Conservation (phyloP, 1,140 invertebrate species). For the Danaus plexippus region DNA sequence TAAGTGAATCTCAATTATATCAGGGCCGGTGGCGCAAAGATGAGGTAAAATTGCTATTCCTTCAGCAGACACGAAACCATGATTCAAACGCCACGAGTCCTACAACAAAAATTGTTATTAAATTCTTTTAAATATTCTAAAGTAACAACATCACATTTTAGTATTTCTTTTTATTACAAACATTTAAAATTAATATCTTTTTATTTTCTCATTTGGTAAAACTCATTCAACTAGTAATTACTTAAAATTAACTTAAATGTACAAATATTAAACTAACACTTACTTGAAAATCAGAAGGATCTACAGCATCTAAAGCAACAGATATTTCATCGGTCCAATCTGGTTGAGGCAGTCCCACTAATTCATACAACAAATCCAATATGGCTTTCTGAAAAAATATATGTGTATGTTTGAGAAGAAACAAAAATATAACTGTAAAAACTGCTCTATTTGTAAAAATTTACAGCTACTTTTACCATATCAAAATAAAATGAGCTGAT, state of each 20-base stretch:
- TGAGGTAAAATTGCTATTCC: conserved; percentile 87
- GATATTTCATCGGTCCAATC: conserved; percentile 93
- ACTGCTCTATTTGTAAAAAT: too few relatives aligned
- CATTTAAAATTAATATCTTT: too few relatives aligned
- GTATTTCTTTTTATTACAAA: background rate
- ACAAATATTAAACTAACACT: conserved; percentile 7
- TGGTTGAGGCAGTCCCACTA: conserved; percentile 87
- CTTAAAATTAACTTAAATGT: too few relatives aligned
- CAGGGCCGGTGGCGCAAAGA: conserved; percentile 85
- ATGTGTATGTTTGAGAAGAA: background rate
- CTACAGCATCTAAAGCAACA: conserved; percentile 87
- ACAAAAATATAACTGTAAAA: conserved; percentile 1
- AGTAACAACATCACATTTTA: background rate
- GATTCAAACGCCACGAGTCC: conserved; percentile 88
- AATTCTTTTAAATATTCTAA: background rate
- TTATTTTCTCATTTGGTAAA: too few relatives aligned
- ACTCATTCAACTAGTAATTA: too few relatives aligned
- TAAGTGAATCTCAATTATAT: conserved; percentile 92
- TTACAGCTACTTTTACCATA: too few relatives aligned
- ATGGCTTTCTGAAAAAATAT: conserved; percentile 83
- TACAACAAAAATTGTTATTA: conserved; percentile 41
- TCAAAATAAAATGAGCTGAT: too few relatives aligned
- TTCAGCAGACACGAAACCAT: conserved; percentile 94
- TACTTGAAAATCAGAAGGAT: conserved; percentile 82
- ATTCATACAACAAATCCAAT: conserved; percentile 91